Conservation (phyloP, 2,113 vertebrate species). For the Symphodus melops region DNA sequence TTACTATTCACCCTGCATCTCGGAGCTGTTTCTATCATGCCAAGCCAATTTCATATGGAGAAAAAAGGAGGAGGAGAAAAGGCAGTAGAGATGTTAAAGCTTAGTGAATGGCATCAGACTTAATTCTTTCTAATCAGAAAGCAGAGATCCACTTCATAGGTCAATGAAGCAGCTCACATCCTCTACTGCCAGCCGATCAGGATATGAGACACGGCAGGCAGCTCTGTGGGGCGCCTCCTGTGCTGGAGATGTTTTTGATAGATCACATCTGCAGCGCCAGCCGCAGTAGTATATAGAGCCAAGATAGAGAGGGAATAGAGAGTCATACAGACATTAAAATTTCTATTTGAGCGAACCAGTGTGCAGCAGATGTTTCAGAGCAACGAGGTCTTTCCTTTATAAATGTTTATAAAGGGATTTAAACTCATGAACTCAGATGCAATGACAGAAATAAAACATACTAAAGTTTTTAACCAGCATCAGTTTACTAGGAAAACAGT, state of each 20-base stretch:
- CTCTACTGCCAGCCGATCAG: slow-evolving; percentile 19
- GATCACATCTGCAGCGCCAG: slow-evolving; percentile 55
- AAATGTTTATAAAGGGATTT: slow-evolving; percentile 50
- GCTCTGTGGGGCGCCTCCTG: slow-evolving; percentile 6
- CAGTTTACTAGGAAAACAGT: not conserved
- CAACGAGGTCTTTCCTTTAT: slow-evolving; percentile 19
- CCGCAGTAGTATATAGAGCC: slow-evolving; percentile 13
- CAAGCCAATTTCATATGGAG: slow-evolving; percentile 5
- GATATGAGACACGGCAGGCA: slow-evolving; percentile 29
- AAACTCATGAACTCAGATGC: slow-evolving; percentile 13
- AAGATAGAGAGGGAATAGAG: slow-evolving; percentile 25
- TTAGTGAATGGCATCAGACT: slow-evolving; percentile 21
- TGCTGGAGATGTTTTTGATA: slow-evolving; percentile 34
- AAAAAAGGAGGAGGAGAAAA: not conserved
- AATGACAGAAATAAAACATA: slow-evolving; percentile 30
- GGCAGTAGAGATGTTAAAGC: slow-evolving; percentile 7
- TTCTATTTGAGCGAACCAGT: slow-evolving; percentile 36
- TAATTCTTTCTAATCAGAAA: slow-evolving; percentile 29
- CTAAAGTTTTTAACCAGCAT: slow-evolving; percentile 18
- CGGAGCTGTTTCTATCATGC: slow-evolving; percentile 10
- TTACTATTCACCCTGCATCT: slow-evolving; percentile 40
- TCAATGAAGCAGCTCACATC: slow-evolving; percentile 1
- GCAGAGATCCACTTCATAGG: not conserved
- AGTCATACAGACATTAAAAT: slow-evolving; percentile 25
- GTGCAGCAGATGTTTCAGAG: not conserved